These are phyloP conservation scores for Zonitis immaculata DNA, from an alignment of 2,888 invertebrate species.

Conservation along the genomic window DNA sequence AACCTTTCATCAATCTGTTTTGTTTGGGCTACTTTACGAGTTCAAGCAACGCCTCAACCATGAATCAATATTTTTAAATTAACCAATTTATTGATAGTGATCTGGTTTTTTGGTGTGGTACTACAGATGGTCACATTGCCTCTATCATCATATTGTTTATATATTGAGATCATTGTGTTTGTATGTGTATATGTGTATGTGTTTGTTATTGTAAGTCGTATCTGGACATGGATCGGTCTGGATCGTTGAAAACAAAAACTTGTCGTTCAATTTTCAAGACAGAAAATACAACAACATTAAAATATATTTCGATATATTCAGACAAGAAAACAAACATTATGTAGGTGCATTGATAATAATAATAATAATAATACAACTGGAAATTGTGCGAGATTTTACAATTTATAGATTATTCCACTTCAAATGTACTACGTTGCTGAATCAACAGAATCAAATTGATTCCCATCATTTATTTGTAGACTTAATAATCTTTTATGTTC, in stretches of 20 bases:
- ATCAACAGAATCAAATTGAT: too few species aligned
- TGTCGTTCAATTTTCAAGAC: conserved; percentile 30
- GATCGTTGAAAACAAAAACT: conserved; percentile 32
- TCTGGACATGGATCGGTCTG: conserved; percentile 32
- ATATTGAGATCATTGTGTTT: conserved; percentile 23
- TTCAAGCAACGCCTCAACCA: conserved; percentile 38
- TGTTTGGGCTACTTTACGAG: conserved; percentile 33
- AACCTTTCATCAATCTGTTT: conserved; percentile 25
- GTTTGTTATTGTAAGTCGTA: too few species aligned
- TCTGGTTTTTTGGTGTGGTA: conserved; percentile 27
- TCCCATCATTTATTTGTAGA: too few species aligned
- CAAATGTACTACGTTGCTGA: too few species aligned
- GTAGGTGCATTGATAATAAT: too few species aligned
- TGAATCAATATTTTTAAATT: conserved; percentile 48
- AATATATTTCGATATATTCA: conserved; percentile 22
- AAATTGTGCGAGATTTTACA: too few species aligned
- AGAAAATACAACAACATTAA: too few species aligned
- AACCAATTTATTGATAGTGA: conserved; percentile 47
- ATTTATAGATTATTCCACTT: too few species aligned
- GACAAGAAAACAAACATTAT: not conserved
- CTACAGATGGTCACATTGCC: conserved; percentile 26
- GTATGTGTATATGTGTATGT: too few species aligned
- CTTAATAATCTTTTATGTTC: too few species aligned
- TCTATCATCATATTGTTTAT: conserved; percentile 38
- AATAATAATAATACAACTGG: too few species aligned